Evolutionary conservation across 2,888 invertebrate genomes (phyloP).

Genomic region (Pandemis cinnamomeana): DNA sequence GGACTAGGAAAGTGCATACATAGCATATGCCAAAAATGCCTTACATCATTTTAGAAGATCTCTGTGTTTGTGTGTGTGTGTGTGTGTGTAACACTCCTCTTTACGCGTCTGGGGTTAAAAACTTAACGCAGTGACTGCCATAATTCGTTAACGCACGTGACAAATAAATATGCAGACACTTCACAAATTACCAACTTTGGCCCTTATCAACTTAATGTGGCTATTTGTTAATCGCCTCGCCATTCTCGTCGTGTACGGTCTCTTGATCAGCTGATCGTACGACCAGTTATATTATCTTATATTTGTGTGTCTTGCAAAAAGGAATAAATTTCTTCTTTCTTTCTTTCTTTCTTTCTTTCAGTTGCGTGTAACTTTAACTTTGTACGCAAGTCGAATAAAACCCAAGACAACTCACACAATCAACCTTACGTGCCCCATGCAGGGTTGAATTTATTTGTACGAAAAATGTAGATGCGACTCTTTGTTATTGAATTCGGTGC

Average conservation of each 20-base stretch:
- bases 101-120: too few species aligned
- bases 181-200: not conserved
- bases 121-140: too few species aligned
- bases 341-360: too few species aligned
- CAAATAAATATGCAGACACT: not conserved
- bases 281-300: too few species aligned
- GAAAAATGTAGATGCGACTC: not conserved
- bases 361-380: not conserved
- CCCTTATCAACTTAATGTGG: not conserved
- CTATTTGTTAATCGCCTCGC: not conserved
- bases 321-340: too few species aligned
- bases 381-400: not conserved
- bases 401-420: not conserved
- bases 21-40: too few species aligned
- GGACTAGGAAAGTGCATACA: too few species aligned
- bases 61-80: too few species aligned
- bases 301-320: too few species aligned
- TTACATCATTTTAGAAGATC: too few species aligned
- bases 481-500: not conserved
- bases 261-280: not conserved
- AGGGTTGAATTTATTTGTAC: not conserved
- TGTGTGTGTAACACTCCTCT: too few species aligned
- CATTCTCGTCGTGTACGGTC: not conserved
- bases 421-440: not conserved
- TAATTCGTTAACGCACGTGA: not conserved